Evolutionary conservation across 2,797 vertebrate species (phyloP).

Genomic region (Trachurus trachurus): DNA sequence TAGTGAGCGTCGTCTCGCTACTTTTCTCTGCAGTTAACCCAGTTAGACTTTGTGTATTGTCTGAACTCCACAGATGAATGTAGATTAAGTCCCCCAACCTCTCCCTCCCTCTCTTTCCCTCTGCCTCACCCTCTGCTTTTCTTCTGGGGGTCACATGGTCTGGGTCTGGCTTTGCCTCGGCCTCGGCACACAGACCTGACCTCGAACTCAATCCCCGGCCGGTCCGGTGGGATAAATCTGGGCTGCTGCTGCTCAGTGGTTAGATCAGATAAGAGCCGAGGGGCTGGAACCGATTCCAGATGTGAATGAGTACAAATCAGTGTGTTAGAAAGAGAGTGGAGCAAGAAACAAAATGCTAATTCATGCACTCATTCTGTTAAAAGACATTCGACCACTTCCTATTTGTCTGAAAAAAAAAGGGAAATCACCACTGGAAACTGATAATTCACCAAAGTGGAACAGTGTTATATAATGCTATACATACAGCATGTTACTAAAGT

Average conservation of each 20-base stretch:
- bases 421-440: too few relatives aligned
- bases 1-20: background rate
- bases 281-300: background rate
- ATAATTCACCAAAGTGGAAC: background rate
- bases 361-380: too few relatives aligned
- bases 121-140: too few relatives aligned
- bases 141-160: too few relatives aligned
- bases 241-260: background rate
- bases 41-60: background rate
- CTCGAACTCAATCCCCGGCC: background rate
- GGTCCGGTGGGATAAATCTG: background rate
- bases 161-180: background rate
- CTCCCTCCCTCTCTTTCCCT: too few relatives aligned
- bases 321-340: background rate
- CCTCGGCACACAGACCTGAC: background rate
- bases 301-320: background rate
- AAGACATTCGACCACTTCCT: too few relatives aligned
- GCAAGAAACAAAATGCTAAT: background rate
- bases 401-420: too few relatives aligned
- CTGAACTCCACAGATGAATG: background rate
- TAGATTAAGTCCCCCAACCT: background rate
- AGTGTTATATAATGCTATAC: background rate
- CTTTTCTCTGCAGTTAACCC: too few relatives aligned
- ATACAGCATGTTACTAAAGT: background rate
- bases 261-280: constrained; percentile 1